These are phyloP conservation scores for Pharmacophagus antenor DNA, from an alignment of 2,888 invertebrate genomes.

Conservation along the genomic window DNA sequence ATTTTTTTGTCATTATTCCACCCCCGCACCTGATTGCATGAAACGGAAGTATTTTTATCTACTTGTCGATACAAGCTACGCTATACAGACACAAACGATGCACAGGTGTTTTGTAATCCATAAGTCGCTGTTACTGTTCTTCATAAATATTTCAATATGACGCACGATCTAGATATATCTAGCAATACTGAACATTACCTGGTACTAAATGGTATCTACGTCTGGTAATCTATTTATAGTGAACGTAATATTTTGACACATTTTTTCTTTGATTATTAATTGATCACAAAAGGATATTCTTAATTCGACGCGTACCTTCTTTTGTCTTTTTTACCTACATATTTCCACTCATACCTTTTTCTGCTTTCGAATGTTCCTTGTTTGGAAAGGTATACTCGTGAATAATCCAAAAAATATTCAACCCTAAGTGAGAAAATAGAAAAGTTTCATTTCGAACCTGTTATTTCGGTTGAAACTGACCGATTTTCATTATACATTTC, in stretches of 20 bases:
- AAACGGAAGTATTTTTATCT: background rate
- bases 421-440: too few relatives aligned
- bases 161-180: background rate
- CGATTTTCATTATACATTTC: too few relatives aligned
- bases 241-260: background rate
- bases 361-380: too few relatives aligned
- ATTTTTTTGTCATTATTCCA: background rate
- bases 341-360: too few relatives aligned
- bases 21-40: background rate
- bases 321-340: too few relatives aligned
- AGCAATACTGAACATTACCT: background rate
- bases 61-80: background rate
- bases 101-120: background rate
- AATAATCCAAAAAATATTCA: too few relatives aligned
- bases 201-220: background rate
- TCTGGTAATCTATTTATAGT: too few relatives aligned
- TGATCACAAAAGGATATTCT: too few relatives aligned
- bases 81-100: background rate
- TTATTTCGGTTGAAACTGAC: too few relatives aligned
- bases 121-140: background rate
- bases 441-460: too few relatives aligned
- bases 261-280: background rate
- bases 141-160: slow-evolving; percentile 2
- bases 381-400: too few relatives aligned
- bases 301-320: too few relatives aligned